Percentiles rank a stretch among this genome's conserved stretches.
Conservation (phyloP, 2,113 vertebrate genomes). For the Cochlearius cochlearius region DNA sequence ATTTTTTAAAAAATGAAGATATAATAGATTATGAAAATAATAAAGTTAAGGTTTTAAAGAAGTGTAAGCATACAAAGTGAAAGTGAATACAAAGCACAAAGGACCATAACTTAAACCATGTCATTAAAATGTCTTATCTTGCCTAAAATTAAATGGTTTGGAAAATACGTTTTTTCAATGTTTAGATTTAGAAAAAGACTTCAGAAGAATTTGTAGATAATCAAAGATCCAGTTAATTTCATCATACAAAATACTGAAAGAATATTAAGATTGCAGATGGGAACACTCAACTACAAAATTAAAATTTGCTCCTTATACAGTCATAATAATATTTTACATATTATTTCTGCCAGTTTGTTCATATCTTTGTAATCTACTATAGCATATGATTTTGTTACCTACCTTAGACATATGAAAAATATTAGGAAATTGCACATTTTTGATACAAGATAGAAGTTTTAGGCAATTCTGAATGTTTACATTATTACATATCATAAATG, state of each 20-base stretch:
- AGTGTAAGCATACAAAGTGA: background rate
- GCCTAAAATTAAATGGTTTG: background rate
- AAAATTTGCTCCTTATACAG: background rate
- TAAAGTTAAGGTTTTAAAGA: background rate
- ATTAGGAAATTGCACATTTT: background rate
- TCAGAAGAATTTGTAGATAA: background rate
- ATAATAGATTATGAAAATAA: background rate
- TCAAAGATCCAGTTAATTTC: background rate
- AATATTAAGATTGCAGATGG: background rate
- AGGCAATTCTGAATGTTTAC: background rate
- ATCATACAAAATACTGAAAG: background rate
- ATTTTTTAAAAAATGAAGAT: background rate
- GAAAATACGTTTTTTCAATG: rapidly evolving
- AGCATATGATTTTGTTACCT: background rate
- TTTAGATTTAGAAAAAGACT: background rate
- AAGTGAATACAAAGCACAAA: background rate
- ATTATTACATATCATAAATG: background rate
- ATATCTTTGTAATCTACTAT: background rate
- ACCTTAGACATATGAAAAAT: background rate
- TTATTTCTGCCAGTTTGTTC: background rate
- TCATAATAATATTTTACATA: background rate
- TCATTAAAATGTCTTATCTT: background rate
- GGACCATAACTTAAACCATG: rapidly evolving
- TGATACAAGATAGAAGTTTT: background rate
- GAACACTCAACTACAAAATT: background rate